A percentile compares a stretch with the other conserved stretches of the same genome.
phyloP scores from a whole-genome alignment of 2,113 vertebrate species.

The Trachemys scripta region DNA sequence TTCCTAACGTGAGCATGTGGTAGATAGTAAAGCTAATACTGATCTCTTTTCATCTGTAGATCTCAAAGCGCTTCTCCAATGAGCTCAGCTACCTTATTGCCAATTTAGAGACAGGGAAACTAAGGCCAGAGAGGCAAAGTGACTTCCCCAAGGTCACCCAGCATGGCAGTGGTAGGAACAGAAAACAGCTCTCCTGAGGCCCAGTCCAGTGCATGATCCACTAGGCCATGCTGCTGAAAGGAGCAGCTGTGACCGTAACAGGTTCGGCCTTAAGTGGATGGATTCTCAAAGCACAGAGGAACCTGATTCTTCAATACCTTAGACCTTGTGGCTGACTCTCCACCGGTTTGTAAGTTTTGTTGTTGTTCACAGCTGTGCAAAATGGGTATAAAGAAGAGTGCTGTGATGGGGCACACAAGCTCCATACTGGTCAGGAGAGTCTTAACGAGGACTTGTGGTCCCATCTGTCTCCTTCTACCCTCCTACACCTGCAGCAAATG shows the following conservation, averaged over 20 bases:
- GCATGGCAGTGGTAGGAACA: background rate
- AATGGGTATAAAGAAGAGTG: accelerated
- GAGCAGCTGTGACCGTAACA: background rate
- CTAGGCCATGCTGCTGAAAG: too few species aligned
- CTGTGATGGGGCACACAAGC: background rate
- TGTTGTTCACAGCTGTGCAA: background rate
- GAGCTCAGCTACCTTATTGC: background rate
- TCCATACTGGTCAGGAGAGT: accelerated
- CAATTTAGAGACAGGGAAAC: background rate
- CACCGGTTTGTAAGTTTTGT: background rate
- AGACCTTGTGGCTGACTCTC: accelerated
- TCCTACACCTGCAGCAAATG: too few species aligned
- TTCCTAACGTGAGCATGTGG: background rate
- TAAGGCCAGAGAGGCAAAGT: background rate
- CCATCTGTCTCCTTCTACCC: too few species aligned
- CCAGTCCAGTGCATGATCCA: accelerated
- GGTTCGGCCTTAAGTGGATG: background rate
- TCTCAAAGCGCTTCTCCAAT: background rate
- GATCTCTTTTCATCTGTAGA: background rate
- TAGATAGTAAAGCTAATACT: background rate
- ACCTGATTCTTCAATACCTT: background rate
- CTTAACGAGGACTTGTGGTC: too few species aligned
- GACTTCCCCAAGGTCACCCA: background rate
- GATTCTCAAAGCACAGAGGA: accelerated
- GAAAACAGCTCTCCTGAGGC: background rate